These are phyloP conservation scores for Cryptotis parvus DNA, from an alignment of 2,113 vertebrate genomes.

Conservation along the genomic window DNA sequence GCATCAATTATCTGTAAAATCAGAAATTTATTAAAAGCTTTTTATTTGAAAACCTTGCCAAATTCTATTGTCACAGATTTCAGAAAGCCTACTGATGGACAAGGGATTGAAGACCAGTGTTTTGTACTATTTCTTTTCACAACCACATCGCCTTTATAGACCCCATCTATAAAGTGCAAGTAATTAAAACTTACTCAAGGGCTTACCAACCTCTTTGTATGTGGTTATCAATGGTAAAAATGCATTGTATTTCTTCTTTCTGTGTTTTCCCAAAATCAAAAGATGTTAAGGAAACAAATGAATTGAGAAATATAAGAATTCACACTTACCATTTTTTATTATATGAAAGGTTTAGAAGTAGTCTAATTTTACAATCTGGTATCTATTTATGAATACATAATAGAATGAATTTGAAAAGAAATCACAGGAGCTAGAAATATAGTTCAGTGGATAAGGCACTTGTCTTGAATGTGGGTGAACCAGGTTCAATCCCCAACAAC, in stretches of 20 bases:
- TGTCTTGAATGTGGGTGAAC: too few species aligned
- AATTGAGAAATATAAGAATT: neutral
- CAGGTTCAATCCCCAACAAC: too few species aligned
- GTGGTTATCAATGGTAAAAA: neutral
- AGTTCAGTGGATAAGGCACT: neutral
- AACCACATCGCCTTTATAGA: neutral
- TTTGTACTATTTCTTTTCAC: neutral
- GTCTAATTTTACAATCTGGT: neutral
- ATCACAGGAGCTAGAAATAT: neutral
- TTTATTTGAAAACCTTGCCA: neutral
- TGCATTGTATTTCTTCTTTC: neutral
- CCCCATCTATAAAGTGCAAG: neutral
- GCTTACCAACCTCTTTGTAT: neutral
- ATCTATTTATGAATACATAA: neutral
- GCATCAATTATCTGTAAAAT: neutral
- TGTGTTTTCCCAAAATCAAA: conserved; percentile 17
- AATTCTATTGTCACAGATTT: neutral
- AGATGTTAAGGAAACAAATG: conserved; percentile 17
- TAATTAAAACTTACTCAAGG: neutral
- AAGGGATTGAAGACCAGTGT: neutral
- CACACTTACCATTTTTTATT: conserved; percentile 43
- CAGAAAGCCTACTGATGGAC: neutral
- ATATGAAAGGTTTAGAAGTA: conserved; percentile 29
- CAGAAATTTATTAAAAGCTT: conserved; percentile 10
- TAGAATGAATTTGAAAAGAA: neutral